Evolutionary conservation across 1,140 invertebrate species (phyloP).

Genomic region (Diprion similis): DNA sequence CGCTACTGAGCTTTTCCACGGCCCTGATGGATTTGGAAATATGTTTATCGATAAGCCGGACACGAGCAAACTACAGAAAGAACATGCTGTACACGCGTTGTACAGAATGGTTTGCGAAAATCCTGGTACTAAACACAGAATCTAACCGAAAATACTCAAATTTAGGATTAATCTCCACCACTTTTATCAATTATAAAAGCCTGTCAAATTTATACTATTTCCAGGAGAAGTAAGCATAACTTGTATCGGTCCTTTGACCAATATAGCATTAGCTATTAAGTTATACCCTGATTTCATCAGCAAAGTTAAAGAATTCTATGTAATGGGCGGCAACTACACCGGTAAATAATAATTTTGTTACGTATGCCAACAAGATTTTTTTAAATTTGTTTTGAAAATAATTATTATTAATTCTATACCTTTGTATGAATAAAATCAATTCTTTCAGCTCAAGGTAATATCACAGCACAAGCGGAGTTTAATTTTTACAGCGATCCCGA

Average conservation of each 20-base stretch:
- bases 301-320: slow-evolving; percentile 69
- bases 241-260: slow-evolving; percentile 78
- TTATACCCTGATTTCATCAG: slow-evolving; percentile 69
- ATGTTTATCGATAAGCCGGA: slow-evolving; percentile 48
- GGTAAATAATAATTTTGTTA: slow-evolving; percentile 55
- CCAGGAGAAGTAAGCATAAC: slow-evolving; percentile 66
- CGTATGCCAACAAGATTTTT: slow-evolving; percentile 18
- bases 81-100: slow-evolving; percentile 61
- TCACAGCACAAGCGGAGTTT: slow-evolving; percentile 75
- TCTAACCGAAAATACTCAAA: no score
- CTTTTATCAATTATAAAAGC: not conserved
- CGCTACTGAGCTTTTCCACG: slow-evolving; percentile 57
- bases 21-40: slow-evolving; percentile 74
- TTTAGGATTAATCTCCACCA: not conserved
- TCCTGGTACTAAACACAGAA: slow-evolving; percentile 42
- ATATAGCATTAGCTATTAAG: slow-evolving; percentile 75
- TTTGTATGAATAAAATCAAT: not conserved
- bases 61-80: slow-evolving; percentile 45
- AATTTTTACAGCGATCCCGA: slow-evolving; percentile 84
- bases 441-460: slow-evolving; percentile 70
- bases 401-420: no score
- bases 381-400: slow-evolving; percentile 13
- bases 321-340: slow-evolving; percentile 81
- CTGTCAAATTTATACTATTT: slow-evolving; percentile 22
- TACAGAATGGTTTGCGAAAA: slow-evolving; percentile 59